Percentiles rank a stretch among this genome's conserved stretches.
Conservation (phyloP, 2,113 vertebrate species). For the Probosciger aterrimus region DNA sequence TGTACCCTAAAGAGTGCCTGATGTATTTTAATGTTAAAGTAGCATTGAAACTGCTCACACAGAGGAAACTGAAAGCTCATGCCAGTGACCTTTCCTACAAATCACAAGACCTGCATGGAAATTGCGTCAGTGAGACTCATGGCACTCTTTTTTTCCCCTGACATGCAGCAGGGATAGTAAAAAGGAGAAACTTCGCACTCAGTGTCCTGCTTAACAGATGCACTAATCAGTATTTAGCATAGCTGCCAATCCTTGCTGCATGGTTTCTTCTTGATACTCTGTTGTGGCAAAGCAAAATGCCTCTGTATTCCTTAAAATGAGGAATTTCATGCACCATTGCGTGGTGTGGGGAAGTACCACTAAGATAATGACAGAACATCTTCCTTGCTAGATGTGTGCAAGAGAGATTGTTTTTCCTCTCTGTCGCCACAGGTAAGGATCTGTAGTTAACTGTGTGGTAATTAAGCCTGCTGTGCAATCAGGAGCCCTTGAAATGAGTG, state of each 20-base stretch:
- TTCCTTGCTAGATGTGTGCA: neutral
- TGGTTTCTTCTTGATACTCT: neutral
- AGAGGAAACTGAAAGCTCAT: neutral
- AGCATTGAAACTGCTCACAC: neutral
- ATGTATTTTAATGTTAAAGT: neutral
- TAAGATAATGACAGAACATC: neutral
- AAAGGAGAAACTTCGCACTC: neutral
- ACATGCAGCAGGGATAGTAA: accelerated
- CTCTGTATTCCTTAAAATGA: neutral
- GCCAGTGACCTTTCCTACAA: neutral
- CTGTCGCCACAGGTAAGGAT: neutral
- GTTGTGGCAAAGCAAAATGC: neutral
- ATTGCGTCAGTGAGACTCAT: neutral
- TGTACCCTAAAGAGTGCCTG: neutral
- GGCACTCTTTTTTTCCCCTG: neutral
- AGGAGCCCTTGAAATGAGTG: neutral
- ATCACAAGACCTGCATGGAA: neutral
- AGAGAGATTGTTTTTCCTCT: neutral
- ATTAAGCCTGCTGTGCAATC: neutral
- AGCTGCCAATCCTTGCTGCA: neutral
- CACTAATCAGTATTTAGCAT: neutral
- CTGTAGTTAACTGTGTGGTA: neutral
- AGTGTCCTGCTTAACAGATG: neutral
- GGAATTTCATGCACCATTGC: neutral
- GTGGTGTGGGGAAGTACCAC: neutral